Evolutionary conservation across 2,888 invertebrate genomes (phyloP).

Genomic region (Hermaeophaga mercurialis): DNA sequence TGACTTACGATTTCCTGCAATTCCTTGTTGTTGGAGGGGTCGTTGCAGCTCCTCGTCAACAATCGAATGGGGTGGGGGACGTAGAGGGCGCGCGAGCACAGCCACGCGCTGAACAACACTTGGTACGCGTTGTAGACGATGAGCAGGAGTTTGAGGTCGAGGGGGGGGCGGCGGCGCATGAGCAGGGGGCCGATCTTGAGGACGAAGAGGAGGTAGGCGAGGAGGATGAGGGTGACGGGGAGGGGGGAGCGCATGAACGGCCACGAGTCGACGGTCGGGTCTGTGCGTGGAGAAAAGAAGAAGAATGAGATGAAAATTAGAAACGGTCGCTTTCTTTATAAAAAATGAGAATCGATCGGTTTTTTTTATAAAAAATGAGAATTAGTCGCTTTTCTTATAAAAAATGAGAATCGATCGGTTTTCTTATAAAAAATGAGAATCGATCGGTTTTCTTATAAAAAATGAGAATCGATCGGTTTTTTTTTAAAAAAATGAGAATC

Average conservation of each 20-base stretch:
- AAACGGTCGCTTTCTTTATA: no score
- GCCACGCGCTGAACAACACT: slow-evolving; percentile 81
- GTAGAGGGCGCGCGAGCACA: slow-evolving; percentile 60
- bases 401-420: no score
- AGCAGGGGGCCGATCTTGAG: slow-evolving; percentile 75
- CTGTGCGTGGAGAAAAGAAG: no score
- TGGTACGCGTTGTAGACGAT: slow-evolving; percentile 86
- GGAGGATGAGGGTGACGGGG: slow-evolving; percentile 69
- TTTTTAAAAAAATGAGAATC: no score
- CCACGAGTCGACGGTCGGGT: slow-evolving; percentile 78
- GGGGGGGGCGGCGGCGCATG: slow-evolving; percentile 76
- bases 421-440: no score
- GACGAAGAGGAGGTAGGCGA: slow-evolving; percentile 73
- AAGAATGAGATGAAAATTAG: no score
- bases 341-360: no score
- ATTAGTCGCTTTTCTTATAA: no score
- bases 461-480: no score
- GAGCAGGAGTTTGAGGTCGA: slow-evolving; percentile 73
- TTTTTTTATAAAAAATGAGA: no score
- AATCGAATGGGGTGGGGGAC: slow-evolving; percentile 44
- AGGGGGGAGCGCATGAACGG: slow-evolving; percentile 76
- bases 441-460: no score
- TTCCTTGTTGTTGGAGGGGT: slow-evolving; percentile 44
- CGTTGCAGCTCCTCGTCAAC: slow-evolving; percentile 46
- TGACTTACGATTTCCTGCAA: slow-evolving; percentile 45